Percentiles rank a stretch among this genome's conserved stretches.
Conservation (phyloP, 2,797 vertebrate genomes). For the Cossypha heuglini region DNA sequence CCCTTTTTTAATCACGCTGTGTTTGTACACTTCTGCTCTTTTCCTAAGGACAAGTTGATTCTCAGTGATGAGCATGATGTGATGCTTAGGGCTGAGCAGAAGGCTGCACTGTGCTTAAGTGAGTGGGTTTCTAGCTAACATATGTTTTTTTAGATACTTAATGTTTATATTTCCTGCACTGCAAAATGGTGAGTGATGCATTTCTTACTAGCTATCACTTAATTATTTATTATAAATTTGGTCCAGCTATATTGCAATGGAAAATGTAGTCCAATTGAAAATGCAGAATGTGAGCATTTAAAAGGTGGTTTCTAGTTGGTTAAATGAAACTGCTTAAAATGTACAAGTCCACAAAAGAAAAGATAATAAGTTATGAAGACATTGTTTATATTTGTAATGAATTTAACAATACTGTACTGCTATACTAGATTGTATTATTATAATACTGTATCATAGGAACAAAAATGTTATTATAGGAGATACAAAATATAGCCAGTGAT, state of each 20-base stretch:
- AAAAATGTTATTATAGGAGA: background rate
- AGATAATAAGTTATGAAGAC: background rate
- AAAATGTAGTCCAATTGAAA: background rate
- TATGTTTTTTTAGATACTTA: background rate
- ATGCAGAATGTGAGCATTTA: background rate
- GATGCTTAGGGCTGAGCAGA: background rate
- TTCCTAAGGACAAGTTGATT: background rate
- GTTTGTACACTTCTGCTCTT: background rate
- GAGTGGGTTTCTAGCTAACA: background rate
- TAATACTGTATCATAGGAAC: background rate
- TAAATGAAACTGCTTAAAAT: background rate
- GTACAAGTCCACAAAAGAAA: background rate
- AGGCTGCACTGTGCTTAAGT: background rate
- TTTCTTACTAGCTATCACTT: background rate
- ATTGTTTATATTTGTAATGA: background rate
- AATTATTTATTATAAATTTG: background rate
- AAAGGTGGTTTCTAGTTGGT: background rate
- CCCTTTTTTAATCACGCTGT: background rate
- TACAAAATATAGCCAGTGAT: background rate
- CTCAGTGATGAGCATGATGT: background rate
- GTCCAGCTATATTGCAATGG: background rate
- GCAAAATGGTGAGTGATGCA: background rate
- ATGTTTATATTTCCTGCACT: background rate
- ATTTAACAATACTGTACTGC: background rate
- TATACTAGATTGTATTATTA: background rate